These are phyloP conservation scores for Onychomys torridus DNA, from an alignment of 2,797 vertebrate genomes.

Conservation along the genomic window DNA sequence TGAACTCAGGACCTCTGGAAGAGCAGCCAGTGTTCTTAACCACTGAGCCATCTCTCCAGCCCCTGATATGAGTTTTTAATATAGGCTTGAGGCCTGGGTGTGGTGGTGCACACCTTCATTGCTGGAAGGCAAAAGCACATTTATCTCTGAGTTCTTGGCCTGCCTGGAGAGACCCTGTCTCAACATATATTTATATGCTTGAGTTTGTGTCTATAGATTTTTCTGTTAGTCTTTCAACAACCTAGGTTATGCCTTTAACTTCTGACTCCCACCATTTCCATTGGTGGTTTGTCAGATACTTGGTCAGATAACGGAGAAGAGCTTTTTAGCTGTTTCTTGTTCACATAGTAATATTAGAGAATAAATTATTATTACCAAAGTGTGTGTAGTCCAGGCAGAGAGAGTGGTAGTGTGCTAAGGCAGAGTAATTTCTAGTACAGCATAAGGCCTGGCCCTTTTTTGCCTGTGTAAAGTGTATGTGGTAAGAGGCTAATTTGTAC, in stretches of 20 bases:
- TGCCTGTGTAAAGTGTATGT: slow-evolving; percentile 41
- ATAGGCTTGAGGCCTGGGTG: background rate
- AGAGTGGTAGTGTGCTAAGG: background rate
- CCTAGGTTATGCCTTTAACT: slow-evolving; percentile 14
- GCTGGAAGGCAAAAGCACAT: background rate
- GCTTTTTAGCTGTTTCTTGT: background rate
- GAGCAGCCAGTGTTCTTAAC: too few relatives aligned
- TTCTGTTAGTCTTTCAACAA: slow-evolving; percentile 4
- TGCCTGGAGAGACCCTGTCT: background rate
- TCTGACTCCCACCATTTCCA: slow-evolving; percentile 22
- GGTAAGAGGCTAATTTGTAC: background rate
- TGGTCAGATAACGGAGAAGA: slow-evolving; percentile 25
- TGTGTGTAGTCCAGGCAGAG: background rate
- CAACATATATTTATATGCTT: background rate
- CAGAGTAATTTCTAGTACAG: slow-evolving; percentile 10
- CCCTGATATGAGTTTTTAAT: background rate
- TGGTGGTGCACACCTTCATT: background rate
- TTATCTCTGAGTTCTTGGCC: background rate
- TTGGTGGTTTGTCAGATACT: slow-evolving; percentile 27
- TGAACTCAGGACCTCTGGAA: too few relatives aligned
- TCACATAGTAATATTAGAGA: background rate
- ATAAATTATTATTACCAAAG: background rate
- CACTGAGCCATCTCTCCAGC: background rate
- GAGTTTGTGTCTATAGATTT: slow-evolving; percentile 33
- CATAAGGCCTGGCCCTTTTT: background rate